Conservation (phyloP, 2,113 vertebrate species). For the Hypanus sabinus region DNA sequence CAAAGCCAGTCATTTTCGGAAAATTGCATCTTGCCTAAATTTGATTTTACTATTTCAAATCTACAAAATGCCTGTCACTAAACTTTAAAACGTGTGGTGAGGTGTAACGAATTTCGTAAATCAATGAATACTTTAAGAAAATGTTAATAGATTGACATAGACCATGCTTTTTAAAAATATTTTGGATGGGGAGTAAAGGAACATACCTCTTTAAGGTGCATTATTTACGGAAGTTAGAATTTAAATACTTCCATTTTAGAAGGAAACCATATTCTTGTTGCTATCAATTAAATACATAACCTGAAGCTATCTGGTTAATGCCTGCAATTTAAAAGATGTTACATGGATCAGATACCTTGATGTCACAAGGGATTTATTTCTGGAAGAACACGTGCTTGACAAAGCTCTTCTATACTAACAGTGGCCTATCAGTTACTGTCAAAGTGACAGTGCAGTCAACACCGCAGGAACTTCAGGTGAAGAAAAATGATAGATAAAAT, state of each 20-base stretch:
- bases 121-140: background rate
- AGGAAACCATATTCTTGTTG: background rate
- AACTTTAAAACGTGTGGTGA: background rate
- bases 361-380: background rate
- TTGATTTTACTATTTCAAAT: background rate
- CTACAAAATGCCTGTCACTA: background rate
- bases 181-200: too few relatives aligned
- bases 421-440: background rate
- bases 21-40: background rate
- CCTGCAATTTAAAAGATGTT: background rate
- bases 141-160: background rate
- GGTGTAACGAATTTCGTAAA: background rate
- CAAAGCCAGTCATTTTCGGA: background rate
- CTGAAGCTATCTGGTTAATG: background rate
- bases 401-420: background rate
- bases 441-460: background rate
- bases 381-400: background rate
- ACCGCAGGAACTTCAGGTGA: background rate
- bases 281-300: background rate
- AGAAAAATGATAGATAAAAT: background rate
- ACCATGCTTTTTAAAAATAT: background rate
- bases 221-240: too few relatives aligned
- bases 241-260: too few relatives aligned
- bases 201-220: too few relatives aligned
- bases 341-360: background rate